Evolutionary conservation across 2,113 vertebrate genomes (phyloP).

Genomic region (Oenanthe oenanthe): DNA sequence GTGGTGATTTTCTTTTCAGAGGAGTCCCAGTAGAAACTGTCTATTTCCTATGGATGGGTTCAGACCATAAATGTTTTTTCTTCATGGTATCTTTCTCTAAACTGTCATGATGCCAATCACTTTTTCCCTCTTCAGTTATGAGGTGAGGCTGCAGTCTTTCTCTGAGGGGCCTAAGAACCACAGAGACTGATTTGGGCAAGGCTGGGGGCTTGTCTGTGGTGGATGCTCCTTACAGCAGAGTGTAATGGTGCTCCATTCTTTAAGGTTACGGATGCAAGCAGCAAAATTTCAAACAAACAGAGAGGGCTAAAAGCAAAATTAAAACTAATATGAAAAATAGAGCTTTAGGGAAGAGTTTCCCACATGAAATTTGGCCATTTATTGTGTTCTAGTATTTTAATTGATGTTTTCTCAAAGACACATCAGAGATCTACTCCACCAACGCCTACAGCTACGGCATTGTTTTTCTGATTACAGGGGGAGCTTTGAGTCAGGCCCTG

Average conservation of each 20-base stretch:
- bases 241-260: not conserved
- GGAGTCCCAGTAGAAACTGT: not conserved
- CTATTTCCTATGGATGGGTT: not conserved
- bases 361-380: not conserved
- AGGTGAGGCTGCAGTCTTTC: not conserved
- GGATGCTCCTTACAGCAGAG: not conserved
- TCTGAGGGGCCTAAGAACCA: not conserved
- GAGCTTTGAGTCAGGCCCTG: not conserved
- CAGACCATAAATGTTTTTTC: not conserved
- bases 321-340: not conserved
- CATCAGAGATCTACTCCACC: not conserved
- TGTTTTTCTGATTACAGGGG: not conserved
- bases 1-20: not conserved
- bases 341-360: not conserved
- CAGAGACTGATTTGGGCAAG: not conserved
- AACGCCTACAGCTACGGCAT: not conserved
- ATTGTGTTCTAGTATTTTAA: not conserved
- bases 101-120: not conserved
- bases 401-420: not conserved
- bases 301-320: not conserved
- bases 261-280: not conserved
- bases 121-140: not conserved
- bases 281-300: not conserved
- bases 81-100: not conserved
- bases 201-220: not conserved